Evolutionary conservation across 2,888 invertebrate species (phyloP), one percentile per base, ranked within the genome.

Genomic region (Prosapia bicincta): DNA sequence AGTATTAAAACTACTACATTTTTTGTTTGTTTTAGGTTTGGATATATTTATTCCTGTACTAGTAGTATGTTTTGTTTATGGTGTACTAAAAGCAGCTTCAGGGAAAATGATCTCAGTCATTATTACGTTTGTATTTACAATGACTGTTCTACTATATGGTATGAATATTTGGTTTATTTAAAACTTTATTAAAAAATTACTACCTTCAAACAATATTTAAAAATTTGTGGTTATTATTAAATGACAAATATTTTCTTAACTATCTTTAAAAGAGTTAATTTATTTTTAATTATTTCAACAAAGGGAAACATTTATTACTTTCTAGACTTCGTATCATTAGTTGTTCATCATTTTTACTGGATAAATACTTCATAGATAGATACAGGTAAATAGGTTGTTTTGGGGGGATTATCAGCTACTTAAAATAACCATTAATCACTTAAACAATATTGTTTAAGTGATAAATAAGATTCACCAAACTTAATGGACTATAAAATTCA

Each of bases 81-180:
- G 90, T 1, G 86, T 93, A 23, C 87, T 95, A 20, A 85, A 86
- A 76, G 72, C 90, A 0, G 83, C 93, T 71, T 91, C 92, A 1
- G 91, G 92, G 3, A 90, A 92, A 1, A 85, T 87, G 70, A 79
- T 86, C 0, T 90, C 94, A 78, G 90, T 94, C 0, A 86, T 88
- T 15, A 82, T 93, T 6, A 91, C 93, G 26, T 94, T 97, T 83
- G 80, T 90, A 9, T 94, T 95, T 83, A 96, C 96, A 83, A 92
- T 98, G 91, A 85, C 83, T 0, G 95, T 96, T 83, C 86, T 96
- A 10, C 83, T 94, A 73, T 84, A 86, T 76, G 90, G 90, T 89
- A 84, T 85, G 85, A n/a, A n/a, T 94, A 73, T 84, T 86, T 76
- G 90, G 90, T 89, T 84, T 85, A 84, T 24, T 69, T 70, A 25